These are phyloP conservation scores for Amphiprion clarkii DNA, from an alignment of 2,797 vertebrate genomes.

Conservation along the genomic window DNA sequence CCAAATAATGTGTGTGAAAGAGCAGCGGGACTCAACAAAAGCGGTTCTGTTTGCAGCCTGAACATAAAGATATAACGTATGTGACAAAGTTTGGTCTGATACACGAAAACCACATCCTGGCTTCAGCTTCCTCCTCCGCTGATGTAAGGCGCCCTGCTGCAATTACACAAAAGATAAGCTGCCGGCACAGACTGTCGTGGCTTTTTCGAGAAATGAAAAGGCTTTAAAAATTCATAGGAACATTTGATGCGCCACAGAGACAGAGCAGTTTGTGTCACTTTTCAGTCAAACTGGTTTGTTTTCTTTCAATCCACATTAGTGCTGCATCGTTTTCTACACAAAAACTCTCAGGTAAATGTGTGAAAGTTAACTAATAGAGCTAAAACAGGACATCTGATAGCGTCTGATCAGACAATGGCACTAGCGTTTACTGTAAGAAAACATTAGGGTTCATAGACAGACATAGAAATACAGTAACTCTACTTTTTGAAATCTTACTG, in stretches of 20 bases:
- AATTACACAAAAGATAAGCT: constrained; percentile 63
- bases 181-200: not conserved
- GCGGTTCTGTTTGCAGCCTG: not conserved
- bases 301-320: not conserved
- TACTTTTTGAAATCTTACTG: not conserved
- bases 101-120: constrained; percentile 85
- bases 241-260: not conserved
- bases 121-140: constrained; percentile 73
- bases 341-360: no score
- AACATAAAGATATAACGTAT: constrained; percentile 24
- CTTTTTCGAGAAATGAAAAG: constrained; percentile 20
- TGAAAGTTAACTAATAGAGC: no score
- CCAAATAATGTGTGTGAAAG: not conserved
- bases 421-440: no score
- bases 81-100: constrained; percentile 15
- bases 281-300: not conserved
- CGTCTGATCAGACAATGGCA: no score
- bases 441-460: no score
- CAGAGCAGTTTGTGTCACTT: not conserved
- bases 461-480: not conserved
- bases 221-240: not conserved
- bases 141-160: constrained; percentile 42
- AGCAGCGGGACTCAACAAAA: not conserved
- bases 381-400: no score
- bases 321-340: not conserved